Evolutionary conservation across 2,113 vertebrate genomes (phyloP).

Genomic region (Lepus americanus): DNA sequence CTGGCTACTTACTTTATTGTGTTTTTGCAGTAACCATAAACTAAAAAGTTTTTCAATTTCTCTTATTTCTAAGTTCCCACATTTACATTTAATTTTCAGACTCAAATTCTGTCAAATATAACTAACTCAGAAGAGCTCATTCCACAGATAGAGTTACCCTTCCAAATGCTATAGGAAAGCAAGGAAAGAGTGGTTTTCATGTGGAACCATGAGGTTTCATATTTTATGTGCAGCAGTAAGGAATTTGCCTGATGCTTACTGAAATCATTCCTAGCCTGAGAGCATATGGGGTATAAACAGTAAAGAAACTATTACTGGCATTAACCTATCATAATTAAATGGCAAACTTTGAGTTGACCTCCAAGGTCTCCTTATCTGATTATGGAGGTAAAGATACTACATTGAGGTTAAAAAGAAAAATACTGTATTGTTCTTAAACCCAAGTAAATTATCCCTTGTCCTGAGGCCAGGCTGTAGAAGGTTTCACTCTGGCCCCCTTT

Average conservation of each 20-base stretch:
- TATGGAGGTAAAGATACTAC: neutral
- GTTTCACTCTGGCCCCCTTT: neutral
- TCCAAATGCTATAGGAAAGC: conserved; percentile 10
- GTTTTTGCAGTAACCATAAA: conserved; percentile 44
- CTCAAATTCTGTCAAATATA: conserved; percentile 28
- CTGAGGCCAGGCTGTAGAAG: accelerated
- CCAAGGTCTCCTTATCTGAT: conserved; percentile 2
- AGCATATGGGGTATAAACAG: conserved; percentile 42
- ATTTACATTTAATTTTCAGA: conserved; percentile 63
- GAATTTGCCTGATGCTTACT: neutral
- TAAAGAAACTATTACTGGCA: neutral
- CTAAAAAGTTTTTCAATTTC: conserved; percentile 38
- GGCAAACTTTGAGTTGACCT: neutral
- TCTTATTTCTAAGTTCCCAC: conserved; percentile 54
- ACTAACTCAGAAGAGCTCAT: neutral
- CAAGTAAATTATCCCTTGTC: neutral
- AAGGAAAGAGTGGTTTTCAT: neutral
- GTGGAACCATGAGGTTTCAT: neutral
- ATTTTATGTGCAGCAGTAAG: neutral
- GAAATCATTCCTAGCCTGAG: conserved; percentile 1
- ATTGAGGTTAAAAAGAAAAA: conserved; percentile 33
- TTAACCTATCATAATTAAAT: conserved; percentile 53
- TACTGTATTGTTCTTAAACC: neutral
- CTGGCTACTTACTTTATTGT: conserved; percentile 39
- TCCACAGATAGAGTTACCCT: neutral